Percentiles rank a stretch among this genome's conserved stretches.
These are phyloP conservation scores for Perdita meconis DNA, from an alignment of 2,888 invertebrate species.

Conservation along the genomic window DNA sequence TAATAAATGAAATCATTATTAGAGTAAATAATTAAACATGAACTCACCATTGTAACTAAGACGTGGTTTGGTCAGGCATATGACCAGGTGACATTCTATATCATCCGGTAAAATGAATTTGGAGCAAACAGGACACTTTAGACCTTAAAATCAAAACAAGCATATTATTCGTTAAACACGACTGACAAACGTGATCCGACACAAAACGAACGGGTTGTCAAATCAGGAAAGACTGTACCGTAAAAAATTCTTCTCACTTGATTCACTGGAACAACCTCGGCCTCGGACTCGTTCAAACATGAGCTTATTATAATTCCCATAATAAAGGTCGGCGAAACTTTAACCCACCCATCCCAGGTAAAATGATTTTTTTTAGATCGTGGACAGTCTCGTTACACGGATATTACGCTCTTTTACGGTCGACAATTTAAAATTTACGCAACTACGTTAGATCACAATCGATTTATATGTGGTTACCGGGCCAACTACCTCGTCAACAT, in stretches of 20 bases:
- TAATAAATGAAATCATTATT: no score
- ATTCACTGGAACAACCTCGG: constrained; percentile 81
- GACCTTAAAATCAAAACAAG: constrained; percentile 89
- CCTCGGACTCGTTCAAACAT: constrained; percentile 81
- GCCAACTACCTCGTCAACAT: constrained; percentile 83
- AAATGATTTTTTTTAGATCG: constrained; percentile 14
- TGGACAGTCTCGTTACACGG: constrained; percentile 24
- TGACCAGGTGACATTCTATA: constrained; percentile 99
- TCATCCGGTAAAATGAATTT: constrained; percentile 99
- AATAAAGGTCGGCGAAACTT: constrained; percentile 76
- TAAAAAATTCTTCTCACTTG: constrained; percentile 81
- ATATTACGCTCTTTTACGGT: constrained; percentile 21
- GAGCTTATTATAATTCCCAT: constrained; percentile 84
- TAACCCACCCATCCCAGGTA: constrained; percentile 72
- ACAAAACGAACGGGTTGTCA: constrained; percentile 11
- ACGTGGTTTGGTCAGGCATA: constrained; percentile 99
- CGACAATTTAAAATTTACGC: constrained; percentile 66
- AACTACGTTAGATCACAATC: constrained; percentile 71
- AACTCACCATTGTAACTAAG: constrained; percentile 98
- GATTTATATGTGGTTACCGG: constrained; percentile 82
- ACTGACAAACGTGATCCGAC: not conserved
- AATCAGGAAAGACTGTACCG: constrained; percentile 71
- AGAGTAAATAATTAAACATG: not conserved
- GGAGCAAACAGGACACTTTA: constrained; percentile 99
- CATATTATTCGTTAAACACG: constrained; percentile 12